These are phyloP conservation scores for Eulemur albifrons DNA, from an alignment of 2,797 vertebrate genomes.

Conservation along the genomic window DNA sequence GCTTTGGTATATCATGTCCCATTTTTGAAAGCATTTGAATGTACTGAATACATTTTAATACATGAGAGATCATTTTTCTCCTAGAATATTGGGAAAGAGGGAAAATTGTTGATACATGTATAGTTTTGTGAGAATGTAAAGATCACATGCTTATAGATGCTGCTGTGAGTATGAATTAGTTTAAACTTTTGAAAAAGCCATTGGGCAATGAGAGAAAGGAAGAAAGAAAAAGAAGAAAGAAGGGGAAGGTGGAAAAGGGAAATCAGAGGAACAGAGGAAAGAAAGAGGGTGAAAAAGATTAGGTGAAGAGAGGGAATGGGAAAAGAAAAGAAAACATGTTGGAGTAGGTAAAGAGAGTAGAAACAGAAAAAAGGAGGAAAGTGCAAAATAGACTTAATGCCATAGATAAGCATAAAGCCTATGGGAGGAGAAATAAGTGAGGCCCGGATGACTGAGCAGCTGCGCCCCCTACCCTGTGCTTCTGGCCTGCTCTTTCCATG, in stretches of 20 bases:
- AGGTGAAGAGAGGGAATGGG: background rate
- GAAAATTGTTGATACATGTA: background rate
- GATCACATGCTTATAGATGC: background rate
- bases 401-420: accelerated
- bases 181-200: background rate
- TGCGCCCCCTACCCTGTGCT: background rate
- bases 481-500: background rate
- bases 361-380: background rate
- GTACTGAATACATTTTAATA: background rate
- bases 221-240: background rate
- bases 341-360: no score
- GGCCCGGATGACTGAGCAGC: accelerated
- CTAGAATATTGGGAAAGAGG: background rate
- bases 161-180: background rate
- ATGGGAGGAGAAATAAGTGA: background rate
- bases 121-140: background rate
- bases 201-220: background rate
- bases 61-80: background rate
- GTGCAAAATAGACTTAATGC: no score
- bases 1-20: background rate
- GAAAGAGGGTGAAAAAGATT: background rate
- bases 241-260: background rate
- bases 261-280: background rate
- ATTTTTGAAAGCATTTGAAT: background rate
- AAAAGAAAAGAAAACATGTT: background rate